Percentiles rank a stretch among this genome's conserved stretches.
phyloP scores from a whole-genome alignment of 2,888 invertebrate species.

The Spicauda simplicius region DNA sequence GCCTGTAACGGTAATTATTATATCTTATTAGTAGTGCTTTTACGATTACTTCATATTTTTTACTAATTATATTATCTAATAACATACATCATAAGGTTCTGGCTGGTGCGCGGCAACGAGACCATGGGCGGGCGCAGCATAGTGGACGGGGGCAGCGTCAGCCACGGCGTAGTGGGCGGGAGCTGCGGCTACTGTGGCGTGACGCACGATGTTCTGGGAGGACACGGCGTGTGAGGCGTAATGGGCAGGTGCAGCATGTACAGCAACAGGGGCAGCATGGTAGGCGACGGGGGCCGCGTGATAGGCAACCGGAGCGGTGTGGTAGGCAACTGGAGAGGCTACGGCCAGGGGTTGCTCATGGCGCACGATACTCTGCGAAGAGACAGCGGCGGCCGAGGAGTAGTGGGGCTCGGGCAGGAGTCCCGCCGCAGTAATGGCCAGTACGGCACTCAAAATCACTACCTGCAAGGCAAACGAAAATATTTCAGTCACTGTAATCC shows the following conservation, averaged over 20 bases:
- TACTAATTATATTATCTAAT: not conserved
- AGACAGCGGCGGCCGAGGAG: conserved; percentile 59
- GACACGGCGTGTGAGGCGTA: conserved; percentile 53
- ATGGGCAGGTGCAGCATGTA: conserved; percentile 42
- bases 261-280: conserved; percentile 39
- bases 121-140: conserved; percentile 41
- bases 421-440: conserved; percentile 77
- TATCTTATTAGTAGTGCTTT: not conserved
- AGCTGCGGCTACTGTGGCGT: conserved; percentile 42
- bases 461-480: conserved; percentile 61
- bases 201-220: conserved; percentile 26
- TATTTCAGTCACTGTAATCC: not conserved
- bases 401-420: conserved; percentile 62
- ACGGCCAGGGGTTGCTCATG: conserved; percentile 64
- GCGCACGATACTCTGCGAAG: conserved; percentile 71
- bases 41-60: not conserved
- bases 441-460: conserved; percentile 62
- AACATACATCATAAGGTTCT: conserved; percentile 36
- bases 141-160: conserved; percentile 50
- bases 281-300: conserved; percentile 42
- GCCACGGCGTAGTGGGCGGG: conserved; percentile 47
- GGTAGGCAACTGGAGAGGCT: conserved; percentile 20
- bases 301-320: conserved; percentile 43
- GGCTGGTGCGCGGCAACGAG: conserved; percentile 34
- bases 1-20: conserved; percentile 51